Percentiles rank a stretch among this genome's conserved stretches.
Conservation (phyloP, 2,113 vertebrate genomes). For the Zapus hudsonius region DNA sequence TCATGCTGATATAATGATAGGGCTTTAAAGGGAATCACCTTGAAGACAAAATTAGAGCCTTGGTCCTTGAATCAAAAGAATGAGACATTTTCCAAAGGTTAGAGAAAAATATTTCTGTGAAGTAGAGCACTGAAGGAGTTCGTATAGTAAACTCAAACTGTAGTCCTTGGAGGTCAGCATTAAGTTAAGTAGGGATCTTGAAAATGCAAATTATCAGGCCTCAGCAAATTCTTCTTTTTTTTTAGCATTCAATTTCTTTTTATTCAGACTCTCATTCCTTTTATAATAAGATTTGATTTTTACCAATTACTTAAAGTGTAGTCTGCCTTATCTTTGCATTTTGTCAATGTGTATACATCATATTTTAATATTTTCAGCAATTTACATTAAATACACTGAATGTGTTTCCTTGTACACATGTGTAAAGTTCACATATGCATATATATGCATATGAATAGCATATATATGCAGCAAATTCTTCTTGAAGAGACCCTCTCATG, state of each 20-base stretch:
- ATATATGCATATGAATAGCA: no score
- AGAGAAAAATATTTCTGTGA: neutral
- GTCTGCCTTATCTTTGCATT: neutral
- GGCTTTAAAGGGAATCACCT: neutral
- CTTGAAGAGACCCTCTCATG: neutral
- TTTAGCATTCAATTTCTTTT: neutral
- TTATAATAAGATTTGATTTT: neutral
- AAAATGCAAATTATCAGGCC: neutral
- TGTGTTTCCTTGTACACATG: neutral
- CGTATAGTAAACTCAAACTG: neutral
- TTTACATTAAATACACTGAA: neutral
- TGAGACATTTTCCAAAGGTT: neutral
- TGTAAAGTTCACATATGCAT: neutral
- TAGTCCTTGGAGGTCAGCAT: neutral
- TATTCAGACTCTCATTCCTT: neutral
- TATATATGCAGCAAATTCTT: neutral
- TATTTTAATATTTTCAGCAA: neutral
- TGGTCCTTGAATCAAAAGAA: slow-evolving; percentile 36
- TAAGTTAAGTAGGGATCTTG: neutral
- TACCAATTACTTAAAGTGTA: neutral
- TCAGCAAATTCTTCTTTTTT: no score
- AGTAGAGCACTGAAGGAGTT: neutral
- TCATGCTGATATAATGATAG: neutral
- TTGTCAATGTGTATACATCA: neutral
- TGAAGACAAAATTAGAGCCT: neutral